A percentile compares a stretch with the other conserved stretches of the same genome.
These are phyloP conservation scores for Psittacula cyanocephala DNA, from an alignment of 2,113 vertebrate genomes.

Conservation along the genomic window DNA sequence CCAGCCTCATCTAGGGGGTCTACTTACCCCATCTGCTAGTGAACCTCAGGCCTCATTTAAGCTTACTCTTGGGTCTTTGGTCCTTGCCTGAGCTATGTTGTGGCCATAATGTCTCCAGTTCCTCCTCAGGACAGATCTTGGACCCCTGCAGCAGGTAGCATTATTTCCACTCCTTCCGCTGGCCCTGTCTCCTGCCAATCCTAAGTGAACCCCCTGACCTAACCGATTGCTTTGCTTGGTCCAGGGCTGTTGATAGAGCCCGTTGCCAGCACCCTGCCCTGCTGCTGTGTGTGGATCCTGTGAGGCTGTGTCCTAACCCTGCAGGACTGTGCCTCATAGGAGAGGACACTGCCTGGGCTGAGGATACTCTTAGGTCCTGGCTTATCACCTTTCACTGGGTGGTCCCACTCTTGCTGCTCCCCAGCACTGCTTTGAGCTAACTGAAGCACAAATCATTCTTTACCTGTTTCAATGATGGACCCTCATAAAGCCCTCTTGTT, in stretches of 20 bases:
- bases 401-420: not conserved
- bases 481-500: not conserved
- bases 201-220: not conserved
- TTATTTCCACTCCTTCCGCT: not conserved
- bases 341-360: not conserved
- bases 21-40: not conserved
- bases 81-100: not conserved
- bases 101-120: not conserved
- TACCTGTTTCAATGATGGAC: not conserved
- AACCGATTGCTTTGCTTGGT: not conserved
- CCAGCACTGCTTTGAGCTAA: not conserved
- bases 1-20: not conserved
- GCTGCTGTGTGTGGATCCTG: not conserved
- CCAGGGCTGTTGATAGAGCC: not conserved
- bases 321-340: fast-evolving
- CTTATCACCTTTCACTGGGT: not conserved
- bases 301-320: not conserved
- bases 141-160: not conserved
- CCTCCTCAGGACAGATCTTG: not conserved
- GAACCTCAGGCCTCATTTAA: not conserved
- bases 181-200: not conserved
- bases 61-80: not conserved
- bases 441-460: not conserved
- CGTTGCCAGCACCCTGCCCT: not conserved
- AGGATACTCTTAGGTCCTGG: fast-evolving